phyloP scores from a whole-genome alignment of 1,140 invertebrate genomes.

The Campoletis sonorensis region DNA sequence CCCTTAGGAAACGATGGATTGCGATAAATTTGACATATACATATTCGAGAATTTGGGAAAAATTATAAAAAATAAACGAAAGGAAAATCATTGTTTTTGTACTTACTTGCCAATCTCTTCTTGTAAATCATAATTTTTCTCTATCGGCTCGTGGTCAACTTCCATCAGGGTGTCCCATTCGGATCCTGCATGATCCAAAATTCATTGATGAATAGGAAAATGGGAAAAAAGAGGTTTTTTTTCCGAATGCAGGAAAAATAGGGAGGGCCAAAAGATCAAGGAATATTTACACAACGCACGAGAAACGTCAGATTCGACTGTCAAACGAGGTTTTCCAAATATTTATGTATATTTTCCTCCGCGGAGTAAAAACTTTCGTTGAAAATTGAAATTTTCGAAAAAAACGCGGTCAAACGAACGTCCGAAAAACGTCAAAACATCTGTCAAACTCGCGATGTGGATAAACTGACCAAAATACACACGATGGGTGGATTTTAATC shows the following conservation, averaged over 20 bases:
- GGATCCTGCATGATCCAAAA: slow-evolving; percentile 58
- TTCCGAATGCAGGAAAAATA: background rate
- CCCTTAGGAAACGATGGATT: slow-evolving; percentile 73
- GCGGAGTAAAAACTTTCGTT: background rate
- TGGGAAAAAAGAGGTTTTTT: slow-evolving; percentile 12
- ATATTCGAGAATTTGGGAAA: slow-evolving; percentile 2
- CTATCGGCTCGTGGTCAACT: slow-evolving; percentile 79
- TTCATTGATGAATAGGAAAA: slow-evolving; percentile 32
- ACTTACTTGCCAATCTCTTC: slow-evolving; percentile 82
- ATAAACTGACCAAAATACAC: background rate
- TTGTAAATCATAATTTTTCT: slow-evolving; percentile 78
- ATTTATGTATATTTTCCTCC: too few relatives aligned
- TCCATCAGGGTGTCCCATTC: slow-evolving; percentile 76
- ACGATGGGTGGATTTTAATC: too few relatives aligned
- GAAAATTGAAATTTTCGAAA: background rate
- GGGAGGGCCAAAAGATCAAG: too few relatives aligned
- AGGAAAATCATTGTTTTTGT: slow-evolving; percentile 2
- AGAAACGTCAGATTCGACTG: too few relatives aligned
- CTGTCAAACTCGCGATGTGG: background rate
- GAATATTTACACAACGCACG: too few relatives aligned
- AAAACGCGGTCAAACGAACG: background rate
- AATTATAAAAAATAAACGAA: slow-evolving; percentile 29
- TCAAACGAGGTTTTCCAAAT: too few relatives aligned
- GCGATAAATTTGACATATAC: slow-evolving; percentile 11
- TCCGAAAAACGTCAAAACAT: background rate